Percentiles rank a stretch among this genome's conserved stretches.
Conservation (phyloP, 1,140 invertebrate species). For the Philopotamus ludificatus region DNA sequence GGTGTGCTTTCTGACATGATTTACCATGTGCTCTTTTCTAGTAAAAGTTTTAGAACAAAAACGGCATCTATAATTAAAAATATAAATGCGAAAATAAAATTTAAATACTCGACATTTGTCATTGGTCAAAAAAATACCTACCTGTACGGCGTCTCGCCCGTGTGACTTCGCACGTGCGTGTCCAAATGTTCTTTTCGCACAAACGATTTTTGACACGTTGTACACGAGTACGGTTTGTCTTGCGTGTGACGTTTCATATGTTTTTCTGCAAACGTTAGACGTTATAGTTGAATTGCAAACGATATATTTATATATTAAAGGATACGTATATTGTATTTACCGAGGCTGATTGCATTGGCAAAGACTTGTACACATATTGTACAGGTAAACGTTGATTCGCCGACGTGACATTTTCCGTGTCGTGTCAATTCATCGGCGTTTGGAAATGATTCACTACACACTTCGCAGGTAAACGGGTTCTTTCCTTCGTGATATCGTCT, state of each 20-base stretch:
- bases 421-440: constrained; percentile 72
- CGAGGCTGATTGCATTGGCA: constrained; percentile 64
- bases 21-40: constrained; percentile 79
- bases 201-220: constrained; percentile 83
- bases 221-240: constrained; percentile 79
- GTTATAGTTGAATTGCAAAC: not conserved
- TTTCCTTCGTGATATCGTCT: constrained; percentile 80
- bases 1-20: constrained; percentile 81
- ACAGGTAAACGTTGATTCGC: constrained; percentile 73
- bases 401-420: constrained; percentile 79
- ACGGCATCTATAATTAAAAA: constrained; percentile 60
- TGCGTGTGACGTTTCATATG: constrained; percentile 77
- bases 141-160: constrained; percentile 79
- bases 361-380: constrained; percentile 73
- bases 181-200: constrained; percentile 82
- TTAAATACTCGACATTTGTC: not conserved
- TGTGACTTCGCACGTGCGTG: constrained; percentile 79
- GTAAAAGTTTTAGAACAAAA: constrained; percentile 84
- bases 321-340: constrained; percentile 15
- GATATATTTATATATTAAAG: not conserved
- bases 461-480: constrained; percentile 82
- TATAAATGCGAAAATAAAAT: not conserved
- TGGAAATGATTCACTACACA: constrained; percentile 77
- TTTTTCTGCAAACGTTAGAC: constrained; percentile 55
- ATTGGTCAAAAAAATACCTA: constrained; percentile 43